phyloP scores from a whole-genome alignment of 2,888 invertebrate genomes.

The Yponomeuta cagnagella region DNA sequence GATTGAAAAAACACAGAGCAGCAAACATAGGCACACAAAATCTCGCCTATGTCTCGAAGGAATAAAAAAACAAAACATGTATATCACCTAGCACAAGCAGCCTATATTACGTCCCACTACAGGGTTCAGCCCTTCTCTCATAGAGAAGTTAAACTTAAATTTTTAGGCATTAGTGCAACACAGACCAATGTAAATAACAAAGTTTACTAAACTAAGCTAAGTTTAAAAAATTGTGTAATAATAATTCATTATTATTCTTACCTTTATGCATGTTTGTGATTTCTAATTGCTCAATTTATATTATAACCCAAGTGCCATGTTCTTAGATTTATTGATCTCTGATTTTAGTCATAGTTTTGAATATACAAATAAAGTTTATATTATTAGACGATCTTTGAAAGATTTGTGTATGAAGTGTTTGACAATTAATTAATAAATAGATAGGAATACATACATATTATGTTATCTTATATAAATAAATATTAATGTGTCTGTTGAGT shows the following conservation, averaged over 20 bases:
- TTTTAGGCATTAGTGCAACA: background rate
- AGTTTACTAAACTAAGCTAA: background rate
- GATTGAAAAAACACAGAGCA: too few relatives aligned
- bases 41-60: too few relatives aligned
- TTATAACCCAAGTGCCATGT: background rate
- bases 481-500: background rate
- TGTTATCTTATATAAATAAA: background rate
- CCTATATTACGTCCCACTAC: too few relatives aligned
- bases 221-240: background rate
- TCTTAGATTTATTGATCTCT: constrained; percentile 5
- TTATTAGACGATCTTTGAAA: too few relatives aligned
- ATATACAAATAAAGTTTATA: background rate
- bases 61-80: too few relatives aligned
- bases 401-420: background rate
- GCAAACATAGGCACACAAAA: too few relatives aligned
- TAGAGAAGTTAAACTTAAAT: too few relatives aligned
- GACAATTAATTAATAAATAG: background rate
- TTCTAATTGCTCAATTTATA: constrained; percentile 10
- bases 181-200: constrained; percentile 1
- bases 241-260: background rate
- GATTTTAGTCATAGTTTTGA: constrained; percentile 3
- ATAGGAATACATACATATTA: background rate
- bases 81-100: too few relatives aligned
- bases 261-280: constrained; percentile 4
- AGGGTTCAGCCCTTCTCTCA: too few relatives aligned